phyloP scores from a whole-genome alignment of 2,888 invertebrate species.

The Xylocampa areola region DNA sequence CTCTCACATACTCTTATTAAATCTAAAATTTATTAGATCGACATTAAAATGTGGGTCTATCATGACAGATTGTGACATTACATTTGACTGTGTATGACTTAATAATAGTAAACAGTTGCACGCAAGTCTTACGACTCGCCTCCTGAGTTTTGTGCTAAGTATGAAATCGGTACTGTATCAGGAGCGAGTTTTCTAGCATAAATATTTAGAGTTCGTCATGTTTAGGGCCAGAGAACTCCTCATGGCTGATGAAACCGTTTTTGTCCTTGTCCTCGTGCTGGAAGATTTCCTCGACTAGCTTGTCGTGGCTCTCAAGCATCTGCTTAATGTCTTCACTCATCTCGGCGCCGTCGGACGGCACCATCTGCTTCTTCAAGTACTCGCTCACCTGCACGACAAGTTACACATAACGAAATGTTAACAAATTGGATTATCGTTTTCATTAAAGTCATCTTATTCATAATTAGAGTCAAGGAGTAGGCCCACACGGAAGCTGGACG shows the following conservation, averaged over 20 bases:
- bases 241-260: constrained; percentile 98
- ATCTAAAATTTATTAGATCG: constrained; percentile 45
- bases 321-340: constrained; percentile 94
- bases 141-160: constrained; percentile 34
- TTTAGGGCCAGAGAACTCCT: constrained; percentile 98
- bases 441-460: too few species aligned
- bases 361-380: constrained; percentile 97
- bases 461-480: too few species aligned
- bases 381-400: constrained; percentile 93
- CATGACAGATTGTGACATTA: constrained; percentile 27
- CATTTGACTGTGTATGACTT: constrained; percentile 30
- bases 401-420: constrained; percentile 5
- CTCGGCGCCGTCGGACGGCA: constrained; percentile 93
- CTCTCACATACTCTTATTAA: constrained; percentile 58
- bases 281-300: constrained; percentile 98
- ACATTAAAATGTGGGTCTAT: constrained; percentile 36
- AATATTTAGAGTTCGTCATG: constrained; percentile 97
- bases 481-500: too few species aligned
- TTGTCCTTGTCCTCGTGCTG: constrained; percentile 99
- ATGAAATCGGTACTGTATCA: constrained; percentile 24
- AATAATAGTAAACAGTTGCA: constrained; percentile 27
- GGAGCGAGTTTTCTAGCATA: constrained; percentile 42
- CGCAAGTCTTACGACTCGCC: constrained; percentile 35
- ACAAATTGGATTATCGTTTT: neutral
- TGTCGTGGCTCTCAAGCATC: constrained; percentile 96